These are phyloP conservation scores for Scaptomyza graminum DNA, from an alignment of 1,140 invertebrate species.

Conservation along the genomic window DNA sequence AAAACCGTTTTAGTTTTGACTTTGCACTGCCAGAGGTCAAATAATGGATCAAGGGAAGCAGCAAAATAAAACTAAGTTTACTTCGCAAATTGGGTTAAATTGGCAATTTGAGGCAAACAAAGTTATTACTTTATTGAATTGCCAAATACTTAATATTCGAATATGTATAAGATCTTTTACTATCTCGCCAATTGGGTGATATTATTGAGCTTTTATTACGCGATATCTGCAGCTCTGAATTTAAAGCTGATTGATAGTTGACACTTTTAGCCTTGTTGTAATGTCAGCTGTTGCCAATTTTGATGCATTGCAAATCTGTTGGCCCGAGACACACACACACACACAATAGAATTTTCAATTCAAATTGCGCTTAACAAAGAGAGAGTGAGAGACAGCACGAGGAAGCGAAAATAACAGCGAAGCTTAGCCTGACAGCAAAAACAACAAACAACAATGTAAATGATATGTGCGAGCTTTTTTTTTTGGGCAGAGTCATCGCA, in stretches of 20 bases:
- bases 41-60: background rate
- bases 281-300: constrained; percentile 17
- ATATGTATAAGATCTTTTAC: no score
- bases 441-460: constrained; percentile 5
- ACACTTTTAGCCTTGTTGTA: constrained; percentile 5
- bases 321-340: constrained; percentile 9
- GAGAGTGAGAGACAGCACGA: background rate
- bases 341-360: constrained; percentile 28
- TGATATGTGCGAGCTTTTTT: constrained; percentile 24
- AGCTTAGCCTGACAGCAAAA: constrained; percentile 8
- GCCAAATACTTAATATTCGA: no score
- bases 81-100: background rate
- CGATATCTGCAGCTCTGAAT: background rate
- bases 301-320: constrained; percentile 11
- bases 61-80: no score
- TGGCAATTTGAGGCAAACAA: no score
- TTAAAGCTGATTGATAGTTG: constrained; percentile 12
- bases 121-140: no score
- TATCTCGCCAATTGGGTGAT: background rate
- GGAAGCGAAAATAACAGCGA: background rate
- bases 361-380: constrained; percentile 14
- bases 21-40: constrained; percentile 31
- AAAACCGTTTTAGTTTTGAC: constrained; percentile 43
- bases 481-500: no score
- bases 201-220: background rate